Conservation (phyloP, 2,797 vertebrate species). For the Bucorvus abyssinicus region DNA sequence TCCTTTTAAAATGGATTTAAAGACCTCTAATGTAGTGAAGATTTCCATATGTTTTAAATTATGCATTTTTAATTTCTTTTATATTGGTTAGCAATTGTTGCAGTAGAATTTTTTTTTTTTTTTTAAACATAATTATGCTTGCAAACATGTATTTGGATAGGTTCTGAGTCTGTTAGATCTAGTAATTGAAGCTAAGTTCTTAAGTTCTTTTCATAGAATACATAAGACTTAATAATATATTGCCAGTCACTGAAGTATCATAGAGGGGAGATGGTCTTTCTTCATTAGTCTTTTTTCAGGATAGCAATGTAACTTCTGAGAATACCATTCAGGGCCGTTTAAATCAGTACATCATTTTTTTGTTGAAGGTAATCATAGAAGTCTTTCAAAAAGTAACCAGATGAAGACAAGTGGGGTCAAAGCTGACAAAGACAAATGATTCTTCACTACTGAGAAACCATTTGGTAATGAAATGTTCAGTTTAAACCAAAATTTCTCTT, state of each 20-base stretch:
- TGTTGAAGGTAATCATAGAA: not conserved
- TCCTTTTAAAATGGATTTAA: slow-evolving; percentile 20
- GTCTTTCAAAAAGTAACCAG: slow-evolving; percentile 28
- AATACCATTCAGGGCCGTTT: not conserved
- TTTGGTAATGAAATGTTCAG: not conserved
- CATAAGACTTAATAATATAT: not conserved
- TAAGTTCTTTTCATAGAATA: not conserved
- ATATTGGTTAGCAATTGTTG: slow-evolving; percentile 48
- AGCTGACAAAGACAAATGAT: not conserved
- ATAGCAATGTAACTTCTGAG: not conserved
- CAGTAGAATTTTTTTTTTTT: not conserved
- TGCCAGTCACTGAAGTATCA: not conserved
- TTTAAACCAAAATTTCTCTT: not conserved
- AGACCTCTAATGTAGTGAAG: not conserved
- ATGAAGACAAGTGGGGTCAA: slow-evolving; percentile 49
- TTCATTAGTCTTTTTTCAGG: not conserved
- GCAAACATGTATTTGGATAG: slow-evolving; percentile 25
- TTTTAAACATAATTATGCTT: slow-evolving; percentile 19
- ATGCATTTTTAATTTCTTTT: slow-evolving; percentile 58
- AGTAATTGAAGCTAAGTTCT: slow-evolving; percentile 25
- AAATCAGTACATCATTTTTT: not conserved
- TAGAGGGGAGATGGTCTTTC: not conserved
- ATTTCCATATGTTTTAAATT: slow-evolving; percentile 56
- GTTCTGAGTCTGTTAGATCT: slow-evolving; percentile 1
- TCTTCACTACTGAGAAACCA: not conserved